Conservation (phyloP, 2,888 invertebrate genomes). For the Papilio elwesi region DNA sequence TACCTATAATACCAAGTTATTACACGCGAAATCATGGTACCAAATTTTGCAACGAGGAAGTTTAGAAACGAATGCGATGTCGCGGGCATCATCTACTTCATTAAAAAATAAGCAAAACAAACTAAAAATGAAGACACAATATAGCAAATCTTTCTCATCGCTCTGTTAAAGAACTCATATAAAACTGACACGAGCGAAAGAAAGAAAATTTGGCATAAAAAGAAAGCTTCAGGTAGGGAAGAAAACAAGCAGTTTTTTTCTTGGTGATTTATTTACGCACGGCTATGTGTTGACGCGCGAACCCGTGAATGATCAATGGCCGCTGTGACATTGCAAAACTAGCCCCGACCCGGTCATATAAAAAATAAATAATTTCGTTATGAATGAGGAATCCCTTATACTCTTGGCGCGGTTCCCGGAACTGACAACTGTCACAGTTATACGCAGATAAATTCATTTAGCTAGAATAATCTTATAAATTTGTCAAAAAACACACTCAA, state of each 20-base stretch:
- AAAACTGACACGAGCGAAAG: constrained; percentile 19
- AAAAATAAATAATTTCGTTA: constrained; percentile 33
- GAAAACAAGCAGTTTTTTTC: constrained; percentile 38
- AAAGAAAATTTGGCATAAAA: constrained; percentile 20
- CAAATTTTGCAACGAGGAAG: no score
- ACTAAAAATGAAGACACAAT: neutral
- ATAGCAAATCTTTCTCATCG: neutral
- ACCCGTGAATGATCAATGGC: constrained; percentile 55
- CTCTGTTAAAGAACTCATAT: constrained; percentile 16
- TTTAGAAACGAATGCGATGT: no score
- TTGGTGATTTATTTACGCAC: constrained; percentile 47
- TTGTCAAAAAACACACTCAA: no score
- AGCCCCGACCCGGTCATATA: constrained; percentile 22
- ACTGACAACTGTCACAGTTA: neutral
- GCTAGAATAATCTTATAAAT: no score
- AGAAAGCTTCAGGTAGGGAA: constrained; percentile 31
- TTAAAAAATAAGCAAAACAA: neutral
- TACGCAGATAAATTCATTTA: neutral
- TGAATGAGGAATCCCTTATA: constrained; percentile 19
- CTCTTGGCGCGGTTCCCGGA: constrained; percentile 28
- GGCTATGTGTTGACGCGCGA: constrained; percentile 51
- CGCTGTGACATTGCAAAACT: constrained; percentile 43
- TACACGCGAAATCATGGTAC: no score
- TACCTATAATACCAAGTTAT: no score
- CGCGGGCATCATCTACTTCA: neutral